phyloP scores from a whole-genome alignment of 2,888 invertebrate species.

The Xestia c-nigrum region DNA sequence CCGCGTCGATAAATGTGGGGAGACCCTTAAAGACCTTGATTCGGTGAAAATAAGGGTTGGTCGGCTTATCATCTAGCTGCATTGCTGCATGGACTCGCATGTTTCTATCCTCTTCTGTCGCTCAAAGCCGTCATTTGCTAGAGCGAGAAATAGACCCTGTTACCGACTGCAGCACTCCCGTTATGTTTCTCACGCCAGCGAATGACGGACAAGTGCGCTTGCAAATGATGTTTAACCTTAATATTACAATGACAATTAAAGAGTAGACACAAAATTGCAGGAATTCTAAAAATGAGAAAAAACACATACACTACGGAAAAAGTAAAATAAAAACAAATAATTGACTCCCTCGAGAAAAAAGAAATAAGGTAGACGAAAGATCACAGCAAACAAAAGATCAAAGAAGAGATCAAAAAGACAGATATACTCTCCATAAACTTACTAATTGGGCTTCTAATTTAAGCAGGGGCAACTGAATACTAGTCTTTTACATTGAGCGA shows the following conservation, averaged over 20 bases:
- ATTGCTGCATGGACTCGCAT: not conserved
- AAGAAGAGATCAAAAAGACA: not conserved
- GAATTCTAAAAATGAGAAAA: not conserved
- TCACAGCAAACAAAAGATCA: not conserved
- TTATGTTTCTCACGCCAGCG: not conserved
- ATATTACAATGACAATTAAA: not conserved
- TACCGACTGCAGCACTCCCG: not conserved
- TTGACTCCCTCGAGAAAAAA: not conserved
- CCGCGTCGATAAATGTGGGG: no score
- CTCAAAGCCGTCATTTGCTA: not conserved
- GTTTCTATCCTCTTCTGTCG: not conserved
- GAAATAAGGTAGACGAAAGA: not conserved
- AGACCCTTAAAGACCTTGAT: not conserved
- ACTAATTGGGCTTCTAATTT: not conserved
- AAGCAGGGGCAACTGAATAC: not conserved
- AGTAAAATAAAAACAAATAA: not conserved
- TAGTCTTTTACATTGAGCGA: not conserved
- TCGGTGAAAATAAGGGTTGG: not conserved
- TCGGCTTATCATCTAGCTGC: not conserved
- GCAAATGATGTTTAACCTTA: not conserved
- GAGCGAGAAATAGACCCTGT: not conserved
- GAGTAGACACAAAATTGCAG: not conserved
- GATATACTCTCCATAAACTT: not conserved
- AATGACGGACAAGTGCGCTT: not conserved
- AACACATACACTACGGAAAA: not conserved